Percentiles rank a stretch among this genome's conserved stretches.
These are phyloP conservation scores for Orius insidiosus DNA, from an alignment of 1,140 invertebrate genomes.

Conservation along the genomic window DNA sequence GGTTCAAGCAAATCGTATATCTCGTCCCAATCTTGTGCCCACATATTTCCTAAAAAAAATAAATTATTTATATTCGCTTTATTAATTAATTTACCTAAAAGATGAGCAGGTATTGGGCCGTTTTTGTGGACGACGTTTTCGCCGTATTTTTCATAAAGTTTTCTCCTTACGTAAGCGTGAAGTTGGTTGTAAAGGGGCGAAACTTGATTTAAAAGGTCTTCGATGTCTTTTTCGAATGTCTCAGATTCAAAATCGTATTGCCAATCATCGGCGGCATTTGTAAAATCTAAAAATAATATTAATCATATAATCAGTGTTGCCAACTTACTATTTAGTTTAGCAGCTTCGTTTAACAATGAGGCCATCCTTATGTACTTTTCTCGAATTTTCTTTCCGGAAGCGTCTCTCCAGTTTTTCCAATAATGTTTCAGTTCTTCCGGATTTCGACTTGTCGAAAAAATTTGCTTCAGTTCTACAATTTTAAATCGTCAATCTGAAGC, in stretches of 20 bases:
- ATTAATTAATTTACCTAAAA: slow-evolving; percentile 39
- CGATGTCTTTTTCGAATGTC: slow-evolving; percentile 41
- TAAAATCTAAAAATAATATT: slow-evolving; percentile 29
- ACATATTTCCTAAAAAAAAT: slow-evolving; percentile 69
- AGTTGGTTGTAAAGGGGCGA: slow-evolving; percentile 68
- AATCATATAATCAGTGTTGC: neutral
- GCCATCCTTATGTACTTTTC: slow-evolving; percentile 52
- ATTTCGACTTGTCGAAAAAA: slow-evolving; percentile 45
- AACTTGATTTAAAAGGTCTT: slow-evolving; percentile 50
- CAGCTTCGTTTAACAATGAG: slow-evolving; percentile 59
- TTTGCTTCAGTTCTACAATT: slow-evolving; percentile 44
- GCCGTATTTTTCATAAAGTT: slow-evolving; percentile 55
- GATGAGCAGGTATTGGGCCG: slow-evolving; percentile 77
- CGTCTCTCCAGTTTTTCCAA: slow-evolving; percentile 62
- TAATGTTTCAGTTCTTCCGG: slow-evolving; percentile 51
- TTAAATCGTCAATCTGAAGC: too few relatives aligned
- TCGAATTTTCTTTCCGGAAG: slow-evolving; percentile 50
- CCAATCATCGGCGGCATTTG: slow-evolving; percentile 42
- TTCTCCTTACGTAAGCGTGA: slow-evolving; percentile 68
- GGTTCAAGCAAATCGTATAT: slow-evolving; percentile 56
- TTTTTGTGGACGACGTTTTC: slow-evolving; percentile 38
- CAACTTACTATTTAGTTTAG: slow-evolving; percentile 44
- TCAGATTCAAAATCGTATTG: slow-evolving; percentile 39
- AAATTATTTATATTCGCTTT: slow-evolving; percentile 21
- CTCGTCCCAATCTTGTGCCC: slow-evolving; percentile 78